phyloP scores from a whole-genome alignment of 2,113 vertebrate species.

The Collichthys lucidus region DNA sequence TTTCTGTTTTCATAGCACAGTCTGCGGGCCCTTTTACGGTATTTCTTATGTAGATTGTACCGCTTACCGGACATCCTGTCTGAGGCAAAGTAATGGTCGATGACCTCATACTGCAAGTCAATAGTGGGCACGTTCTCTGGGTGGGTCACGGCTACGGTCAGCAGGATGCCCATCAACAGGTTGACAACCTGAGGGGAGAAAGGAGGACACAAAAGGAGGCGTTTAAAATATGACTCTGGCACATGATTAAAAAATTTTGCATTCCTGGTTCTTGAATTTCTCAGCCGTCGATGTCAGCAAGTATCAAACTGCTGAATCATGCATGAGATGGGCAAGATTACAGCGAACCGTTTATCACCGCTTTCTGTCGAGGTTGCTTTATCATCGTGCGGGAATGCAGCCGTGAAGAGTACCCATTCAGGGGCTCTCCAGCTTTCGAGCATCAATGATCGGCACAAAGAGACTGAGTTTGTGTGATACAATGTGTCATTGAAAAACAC shows the following conservation, averaged over 20 bases:
- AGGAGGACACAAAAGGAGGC: neutral
- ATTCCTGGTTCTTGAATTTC: neutral
- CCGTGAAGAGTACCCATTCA: neutral
- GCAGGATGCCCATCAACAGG: slow-evolving; percentile 95
- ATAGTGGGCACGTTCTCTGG: slow-evolving; percentile 93
- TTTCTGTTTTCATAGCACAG: neutral
- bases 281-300: neutral
- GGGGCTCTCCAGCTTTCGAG: neutral
- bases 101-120: slow-evolving; percentile 97
- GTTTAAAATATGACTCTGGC: neutral
- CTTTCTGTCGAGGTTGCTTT: neutral
- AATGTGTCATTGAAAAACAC: neutral
- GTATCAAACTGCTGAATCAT: neutral
- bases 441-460: neutral
- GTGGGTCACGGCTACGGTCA: slow-evolving; percentile 97
- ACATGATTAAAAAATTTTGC: neutral
- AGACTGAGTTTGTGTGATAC: neutral
- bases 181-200: slow-evolving; percentile 90
- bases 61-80: slow-evolving; percentile 95
- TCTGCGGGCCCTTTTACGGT: too few species aligned
- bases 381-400: neutral
- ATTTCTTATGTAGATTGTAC: neutral
- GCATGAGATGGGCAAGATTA: neutral
- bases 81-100: slow-evolving; percentile 95
- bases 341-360: neutral